Conservation (phyloP, 1,140 invertebrate species). For the Musca domestica region DNA sequence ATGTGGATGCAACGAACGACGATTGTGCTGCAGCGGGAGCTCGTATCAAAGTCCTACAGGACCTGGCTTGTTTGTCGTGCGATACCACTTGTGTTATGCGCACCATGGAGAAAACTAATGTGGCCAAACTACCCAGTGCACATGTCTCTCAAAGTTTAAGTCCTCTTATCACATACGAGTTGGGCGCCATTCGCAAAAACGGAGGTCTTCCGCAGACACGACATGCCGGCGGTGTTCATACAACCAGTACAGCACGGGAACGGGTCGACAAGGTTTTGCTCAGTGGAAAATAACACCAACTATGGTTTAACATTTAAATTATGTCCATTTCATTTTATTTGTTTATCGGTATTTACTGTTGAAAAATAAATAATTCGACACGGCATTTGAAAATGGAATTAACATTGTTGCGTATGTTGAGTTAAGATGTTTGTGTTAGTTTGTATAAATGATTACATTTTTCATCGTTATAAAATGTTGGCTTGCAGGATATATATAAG, state of each 20-base stretch:
- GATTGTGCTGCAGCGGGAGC: conserved; percentile 71
- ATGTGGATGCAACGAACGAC: conserved; percentile 50
- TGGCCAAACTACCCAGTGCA: conserved; percentile 56
- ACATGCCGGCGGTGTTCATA: conserved; percentile 72
- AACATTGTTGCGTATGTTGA: too few relatives aligned
- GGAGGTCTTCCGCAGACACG: conserved; percentile 54
- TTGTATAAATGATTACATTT: too few relatives aligned
- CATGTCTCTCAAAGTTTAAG: conserved; percentile 57
- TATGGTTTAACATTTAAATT: too few relatives aligned
- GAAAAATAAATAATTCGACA: too few relatives aligned
- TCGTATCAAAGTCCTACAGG: conserved; percentile 62
- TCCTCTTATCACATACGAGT: conserved; percentile 66
- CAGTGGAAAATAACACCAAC: conserved; percentile 30
- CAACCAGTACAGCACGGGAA: conserved; percentile 65
- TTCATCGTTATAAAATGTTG: too few relatives aligned
- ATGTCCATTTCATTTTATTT: too few relatives aligned
- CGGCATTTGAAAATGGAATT: too few relatives aligned
- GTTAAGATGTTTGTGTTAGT: too few relatives aligned
- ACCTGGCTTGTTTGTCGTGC: conserved; percentile 72
- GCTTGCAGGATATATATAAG: too few relatives aligned
- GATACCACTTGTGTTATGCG: conserved; percentile 69
- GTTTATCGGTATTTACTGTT: too few relatives aligned
- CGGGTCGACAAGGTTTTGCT: conserved; percentile 51
- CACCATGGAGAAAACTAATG: conserved; percentile 57
- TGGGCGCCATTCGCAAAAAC: conserved; percentile 57